Base-by-base conservation (phyloP, 53 echinoderm and acorn worm species). In the Patiria pectinifera region DNA sequence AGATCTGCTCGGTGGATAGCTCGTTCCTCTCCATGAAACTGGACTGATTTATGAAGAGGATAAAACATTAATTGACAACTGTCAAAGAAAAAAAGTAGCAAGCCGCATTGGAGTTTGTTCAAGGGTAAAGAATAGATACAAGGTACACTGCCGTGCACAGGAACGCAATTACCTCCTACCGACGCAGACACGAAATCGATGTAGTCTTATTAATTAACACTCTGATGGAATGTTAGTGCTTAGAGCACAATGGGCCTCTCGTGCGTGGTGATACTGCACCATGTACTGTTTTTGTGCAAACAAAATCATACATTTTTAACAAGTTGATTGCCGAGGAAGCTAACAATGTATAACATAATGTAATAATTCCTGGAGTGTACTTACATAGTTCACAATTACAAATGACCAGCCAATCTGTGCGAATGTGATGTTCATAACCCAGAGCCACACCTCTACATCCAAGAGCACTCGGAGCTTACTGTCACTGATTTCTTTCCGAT, bases 361-460 rank as follows among this genome's bases (percentile, higher is more conserved):
- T 35, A 35, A 1, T 35, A 35, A 35, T 35, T 35, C 35, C 35
- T 35, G 35, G 60, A 60, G 9, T 8, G 60, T 46, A 66, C 84
- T 15, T 84, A 84, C 84, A 45, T 62, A 84, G 84, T 84, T 63
- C 21, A 84, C 16, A 8, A 84, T 62, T 15, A 84, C 21, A 19
- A 84, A 84, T 8, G 61, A 35, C 84, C 84, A 84, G 25, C 84
- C 84, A 15, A 62, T 12, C 18, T 84, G 84, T 16, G 84, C 60
- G 15, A 25, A 61, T 63, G 84, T 63, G 1, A 43, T 84, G 15
- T 62, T 62, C 14, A 26, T 35, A 60, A 69, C 35, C 62, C 25
- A 66, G 11, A 84, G 44, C 84, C 84, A 84, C 43, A 84, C 66
- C 26, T 84, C 84, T 16, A 15, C 43, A 43, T 84, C 62, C 69